Conservation (phyloP, 2,797 vertebrate species). For the Danio choprae region DNA sequence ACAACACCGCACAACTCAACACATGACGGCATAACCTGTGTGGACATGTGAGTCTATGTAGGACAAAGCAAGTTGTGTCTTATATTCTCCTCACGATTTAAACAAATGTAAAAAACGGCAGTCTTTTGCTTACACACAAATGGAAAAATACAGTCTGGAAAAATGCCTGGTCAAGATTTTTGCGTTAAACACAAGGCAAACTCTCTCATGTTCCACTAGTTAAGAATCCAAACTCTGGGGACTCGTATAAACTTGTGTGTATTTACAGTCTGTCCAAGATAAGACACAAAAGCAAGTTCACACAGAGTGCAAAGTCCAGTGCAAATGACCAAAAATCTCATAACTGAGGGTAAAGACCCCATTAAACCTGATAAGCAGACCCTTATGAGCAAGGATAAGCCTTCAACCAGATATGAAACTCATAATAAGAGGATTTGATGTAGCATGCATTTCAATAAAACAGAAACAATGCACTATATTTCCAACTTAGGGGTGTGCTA, state of each 20-base stretch:
- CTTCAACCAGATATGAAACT: slow-evolving; percentile 1
- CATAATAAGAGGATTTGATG: slow-evolving; percentile 11
- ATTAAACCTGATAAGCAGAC: slow-evolving; percentile 1
- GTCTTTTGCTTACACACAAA: slow-evolving; percentile 18
- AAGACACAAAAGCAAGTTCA: slow-evolving; percentile 21
- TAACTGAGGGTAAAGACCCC: not conserved
- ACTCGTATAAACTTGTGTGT: not conserved
- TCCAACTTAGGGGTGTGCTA: too few species aligned
- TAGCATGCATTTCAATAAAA: not conserved
- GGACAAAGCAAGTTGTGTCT: not conserved
- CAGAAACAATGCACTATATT: not conserved
- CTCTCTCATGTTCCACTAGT: slow-evolving; percentile 7
- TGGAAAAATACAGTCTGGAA: slow-evolving; percentile 8
- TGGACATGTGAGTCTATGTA: slow-evolving; percentile 5
- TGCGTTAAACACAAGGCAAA: not conserved
- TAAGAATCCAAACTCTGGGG: slow-evolving; percentile 10
- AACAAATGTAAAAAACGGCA: not conserved
- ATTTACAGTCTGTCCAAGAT: slow-evolving; percentile 13
- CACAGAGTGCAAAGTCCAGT: slow-evolving; percentile 12
- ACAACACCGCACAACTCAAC: not conserved
- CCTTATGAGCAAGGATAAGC: not conserved
- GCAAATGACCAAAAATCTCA: not conserved
- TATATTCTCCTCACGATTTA: slow-evolving; percentile 3
- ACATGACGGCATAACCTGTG: slow-evolving; percentile 20
- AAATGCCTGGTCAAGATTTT: slow-evolving; percentile 8